A percentile compares a stretch with the other conserved stretches of the same genome.
Evolutionary conservation across 2,113 vertebrate species (phyloP).

Genomic region (Centrocercus urophasianus): DNA sequence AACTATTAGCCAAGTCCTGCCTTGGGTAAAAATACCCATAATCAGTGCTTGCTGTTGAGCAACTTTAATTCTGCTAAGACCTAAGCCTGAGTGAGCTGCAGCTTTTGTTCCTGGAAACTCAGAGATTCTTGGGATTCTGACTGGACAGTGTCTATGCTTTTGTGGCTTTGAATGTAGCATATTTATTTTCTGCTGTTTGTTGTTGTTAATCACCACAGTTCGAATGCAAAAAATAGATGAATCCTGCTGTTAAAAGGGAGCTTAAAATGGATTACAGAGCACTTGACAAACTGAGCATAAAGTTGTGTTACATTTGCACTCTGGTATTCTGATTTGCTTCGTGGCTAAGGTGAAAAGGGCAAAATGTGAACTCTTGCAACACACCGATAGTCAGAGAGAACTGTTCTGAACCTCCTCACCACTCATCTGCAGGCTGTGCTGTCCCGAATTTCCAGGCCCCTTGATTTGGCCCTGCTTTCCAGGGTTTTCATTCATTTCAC

Average conservation of each 20-base stretch:
- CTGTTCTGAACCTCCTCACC: background rate
- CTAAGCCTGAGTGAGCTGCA: constrained; percentile 29
- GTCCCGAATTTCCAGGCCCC: background rate
- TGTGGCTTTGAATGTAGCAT: constrained; percentile 47
- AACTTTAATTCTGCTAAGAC: background rate
- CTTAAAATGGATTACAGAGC: constrained; percentile 19
- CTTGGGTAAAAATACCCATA: background rate
- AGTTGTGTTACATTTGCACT: background rate
- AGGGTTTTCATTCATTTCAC: background rate
- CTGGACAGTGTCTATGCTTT: constrained; percentile 44
- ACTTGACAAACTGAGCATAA: background rate
- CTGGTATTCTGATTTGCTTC: constrained; percentile 2
- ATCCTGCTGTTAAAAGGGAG: background rate
- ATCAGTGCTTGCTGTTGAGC: constrained; percentile 40
- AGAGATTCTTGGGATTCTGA: constrained; percentile 37
- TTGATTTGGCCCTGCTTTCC: background rate
- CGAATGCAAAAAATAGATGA: constrained; percentile 1
- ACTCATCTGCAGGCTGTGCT: background rate
- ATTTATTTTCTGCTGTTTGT: constrained; percentile 56
- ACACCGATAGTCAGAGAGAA: background rate
- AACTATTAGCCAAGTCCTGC: constrained; percentile 42
- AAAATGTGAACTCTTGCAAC: background rate
- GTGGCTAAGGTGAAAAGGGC: background rate
- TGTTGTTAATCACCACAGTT: constrained; percentile 32
- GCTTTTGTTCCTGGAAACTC: constrained; percentile 60